Conservation (phyloP, 2,888 invertebrate genomes). For the Corythucha ciliata region DNA sequence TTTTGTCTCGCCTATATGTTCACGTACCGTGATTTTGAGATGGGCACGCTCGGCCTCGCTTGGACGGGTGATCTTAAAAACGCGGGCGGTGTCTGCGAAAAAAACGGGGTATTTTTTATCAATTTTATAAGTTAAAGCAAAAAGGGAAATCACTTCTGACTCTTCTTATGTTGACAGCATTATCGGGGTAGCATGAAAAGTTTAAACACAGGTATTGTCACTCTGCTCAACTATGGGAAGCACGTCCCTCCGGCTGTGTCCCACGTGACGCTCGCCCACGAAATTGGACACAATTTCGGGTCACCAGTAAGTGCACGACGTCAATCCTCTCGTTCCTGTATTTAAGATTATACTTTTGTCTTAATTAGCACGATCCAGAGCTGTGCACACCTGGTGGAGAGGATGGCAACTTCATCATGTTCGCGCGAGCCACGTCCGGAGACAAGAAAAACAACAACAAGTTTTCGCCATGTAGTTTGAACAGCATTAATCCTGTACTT, state of each 20-base stretch:
- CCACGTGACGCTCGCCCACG: constrained; percentile 95
- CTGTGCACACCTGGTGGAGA: constrained; percentile 89
- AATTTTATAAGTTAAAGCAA: neutral
- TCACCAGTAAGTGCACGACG: constrained; percentile 68
- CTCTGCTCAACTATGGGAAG: constrained; percentile 93
- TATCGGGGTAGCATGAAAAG: constrained; percentile 88
- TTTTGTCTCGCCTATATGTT: constrained; percentile 99
- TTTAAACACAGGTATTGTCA: constrained; percentile 96
- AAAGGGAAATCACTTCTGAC: constrained; percentile 24
- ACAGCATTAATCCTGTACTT: constrained; percentile 83
- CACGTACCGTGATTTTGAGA: constrained; percentile 92
- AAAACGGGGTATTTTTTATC: constrained; percentile 68
- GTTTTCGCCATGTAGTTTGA: constrained; percentile 89
- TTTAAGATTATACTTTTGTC: constrained; percentile 30
- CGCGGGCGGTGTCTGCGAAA: constrained; percentile 96
- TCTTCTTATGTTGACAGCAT: constrained; percentile 54
- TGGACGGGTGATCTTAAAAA: constrained; percentile 96
- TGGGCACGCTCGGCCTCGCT: constrained; percentile 91
- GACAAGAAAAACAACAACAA: constrained; percentile 96
- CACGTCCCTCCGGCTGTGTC: constrained; percentile 97
- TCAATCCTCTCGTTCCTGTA: neutral
- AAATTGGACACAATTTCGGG: constrained; percentile 99
- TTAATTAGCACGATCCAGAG: constrained; percentile 94
- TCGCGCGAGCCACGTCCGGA: constrained; percentile 95
- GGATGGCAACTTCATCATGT: constrained; percentile 99